Evolutionary conservation across 2,113 vertebrate species (phyloP).

Genomic region (Scalopus aquaticus): DNA sequence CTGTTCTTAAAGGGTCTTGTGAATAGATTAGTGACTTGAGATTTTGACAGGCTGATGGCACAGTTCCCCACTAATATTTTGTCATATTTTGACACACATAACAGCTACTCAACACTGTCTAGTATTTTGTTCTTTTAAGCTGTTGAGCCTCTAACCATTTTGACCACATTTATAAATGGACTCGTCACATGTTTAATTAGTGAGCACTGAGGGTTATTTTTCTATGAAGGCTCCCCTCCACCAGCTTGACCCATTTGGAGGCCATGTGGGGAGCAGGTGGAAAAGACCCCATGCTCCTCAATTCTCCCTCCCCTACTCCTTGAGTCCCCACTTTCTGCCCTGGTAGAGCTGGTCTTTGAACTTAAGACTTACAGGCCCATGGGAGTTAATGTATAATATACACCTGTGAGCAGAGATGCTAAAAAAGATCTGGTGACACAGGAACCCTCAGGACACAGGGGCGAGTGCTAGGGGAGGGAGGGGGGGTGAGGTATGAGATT

Average conservation of each 20-base stretch:
- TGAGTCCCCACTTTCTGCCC: not conserved
- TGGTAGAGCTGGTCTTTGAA: not conserved
- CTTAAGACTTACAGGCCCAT: not conserved
- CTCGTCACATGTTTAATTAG: slow-evolving; percentile 4
- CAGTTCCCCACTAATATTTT: not conserved
- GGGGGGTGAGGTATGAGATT: not conserved
- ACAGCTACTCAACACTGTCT: not conserved
- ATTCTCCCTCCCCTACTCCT: not conserved
- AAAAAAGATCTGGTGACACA: too few relatives aligned
- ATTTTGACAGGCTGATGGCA: not conserved
- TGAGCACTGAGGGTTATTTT: not conserved
- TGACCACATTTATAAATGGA: not conserved
- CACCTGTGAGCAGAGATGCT: not conserved
- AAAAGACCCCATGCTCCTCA: not conserved
- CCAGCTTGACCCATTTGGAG: not conserved
- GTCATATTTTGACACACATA: not conserved
- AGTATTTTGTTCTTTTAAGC: slow-evolving; percentile 24
- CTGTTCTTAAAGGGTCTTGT: not conserved
- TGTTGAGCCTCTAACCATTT: not conserved
- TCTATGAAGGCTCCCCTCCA: not conserved
- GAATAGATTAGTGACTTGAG: not conserved
- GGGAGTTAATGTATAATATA: not conserved
- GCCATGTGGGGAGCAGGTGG: not conserved
- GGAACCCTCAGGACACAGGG: not conserved
- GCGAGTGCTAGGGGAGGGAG: not conserved